phyloP scores from a whole-genome alignment of 2,797 vertebrate genomes.

The Gymnoscopelus microlampas region DNA sequence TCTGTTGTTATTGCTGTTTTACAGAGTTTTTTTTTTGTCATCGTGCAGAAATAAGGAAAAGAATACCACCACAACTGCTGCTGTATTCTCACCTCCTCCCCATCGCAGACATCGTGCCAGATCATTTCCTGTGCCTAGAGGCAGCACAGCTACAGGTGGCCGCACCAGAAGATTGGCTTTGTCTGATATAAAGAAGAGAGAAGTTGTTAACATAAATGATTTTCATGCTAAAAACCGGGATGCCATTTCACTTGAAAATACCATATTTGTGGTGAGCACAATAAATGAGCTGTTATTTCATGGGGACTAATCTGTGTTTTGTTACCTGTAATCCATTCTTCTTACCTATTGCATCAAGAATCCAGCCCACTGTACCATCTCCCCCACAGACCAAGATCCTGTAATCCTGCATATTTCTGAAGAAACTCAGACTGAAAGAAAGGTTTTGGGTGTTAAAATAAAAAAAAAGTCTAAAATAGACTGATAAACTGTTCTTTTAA shows the following conservation, averaged over 20 bases:
- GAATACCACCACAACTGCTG: too few relatives aligned
- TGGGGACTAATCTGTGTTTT: not conserved
- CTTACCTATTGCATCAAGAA: slow-evolving; percentile 93
- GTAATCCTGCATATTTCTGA: slow-evolving; percentile 85
- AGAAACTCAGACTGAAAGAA: slow-evolving; percentile 87
- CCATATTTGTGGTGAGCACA: too few relatives aligned
- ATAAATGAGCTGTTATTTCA: too few relatives aligned
- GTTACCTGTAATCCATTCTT: not conserved
- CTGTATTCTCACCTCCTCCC: slow-evolving; percentile 89
- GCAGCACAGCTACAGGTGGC: slow-evolving; percentile 92
- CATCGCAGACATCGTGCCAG: slow-evolving; percentile 93
- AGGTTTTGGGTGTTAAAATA: slow-evolving; percentile 6
- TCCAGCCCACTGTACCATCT: slow-evolving; percentile 96
- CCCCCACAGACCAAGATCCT: slow-evolving; percentile 93
- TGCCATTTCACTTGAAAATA: too few relatives aligned
- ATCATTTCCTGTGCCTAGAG: slow-evolving; percentile 95
- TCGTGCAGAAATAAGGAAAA: too few relatives aligned
- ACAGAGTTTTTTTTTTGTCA: too few relatives aligned
- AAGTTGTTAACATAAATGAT: not conserved
- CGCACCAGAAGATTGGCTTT: slow-evolving; percentile 83
- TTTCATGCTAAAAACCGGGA: not conserved
- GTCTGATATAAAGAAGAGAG: slow-evolving; percentile 73
- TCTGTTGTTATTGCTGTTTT: too few relatives aligned
- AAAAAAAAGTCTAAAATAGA: not conserved
- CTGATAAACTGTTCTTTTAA: not conserved